Percentiles rank a stretch among this genome's conserved stretches.
phyloP scores from a whole-genome alignment of 2,113 vertebrate genomes.

The Sinocyclocheilus anophthalmus region DNA sequence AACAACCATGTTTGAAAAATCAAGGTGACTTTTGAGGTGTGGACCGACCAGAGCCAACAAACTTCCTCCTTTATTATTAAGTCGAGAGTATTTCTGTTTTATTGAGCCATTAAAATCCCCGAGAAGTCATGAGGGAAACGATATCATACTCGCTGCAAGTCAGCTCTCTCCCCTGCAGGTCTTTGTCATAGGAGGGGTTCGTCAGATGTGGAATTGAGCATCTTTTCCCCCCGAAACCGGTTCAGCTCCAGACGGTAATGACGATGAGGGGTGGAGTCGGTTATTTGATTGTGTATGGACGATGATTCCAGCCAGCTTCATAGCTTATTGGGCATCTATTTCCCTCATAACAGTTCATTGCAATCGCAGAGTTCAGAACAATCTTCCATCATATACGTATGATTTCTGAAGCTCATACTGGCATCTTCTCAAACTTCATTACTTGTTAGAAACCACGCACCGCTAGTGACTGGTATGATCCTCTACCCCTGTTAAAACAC shows the following conservation, averaged over 20 bases:
- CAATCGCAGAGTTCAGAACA: background rate
- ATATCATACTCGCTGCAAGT: slow-evolving; percentile 33
- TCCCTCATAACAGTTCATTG: background rate
- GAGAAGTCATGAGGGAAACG: slow-evolving; percentile 16
- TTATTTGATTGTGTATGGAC: background rate
- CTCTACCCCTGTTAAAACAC: background rate
- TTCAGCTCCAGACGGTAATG: slow-evolving; percentile 30
- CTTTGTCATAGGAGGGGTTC: background rate
- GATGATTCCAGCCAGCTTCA: slow-evolving; percentile 36
- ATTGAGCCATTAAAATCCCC: slow-evolving; percentile 23
- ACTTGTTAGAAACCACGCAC: background rate
- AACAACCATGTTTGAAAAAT: too few species aligned
- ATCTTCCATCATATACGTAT: background rate
- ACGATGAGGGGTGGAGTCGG: slow-evolving; percentile 16
- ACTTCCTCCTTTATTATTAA: too few species aligned
- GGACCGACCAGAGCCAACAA: background rate
- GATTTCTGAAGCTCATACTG: background rate
- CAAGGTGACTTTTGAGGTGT: slow-evolving; percentile 17
- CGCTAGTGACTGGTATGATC: background rate
- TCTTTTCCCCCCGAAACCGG: slow-evolving; percentile 46
- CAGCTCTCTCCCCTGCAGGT: slow-evolving; percentile 29
- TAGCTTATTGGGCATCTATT: background rate
- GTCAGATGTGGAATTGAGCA: slow-evolving; percentile 33
- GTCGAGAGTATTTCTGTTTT: too few species aligned
- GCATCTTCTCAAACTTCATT: background rate